A percentile compares a stretch with the other conserved stretches of the same genome.
phyloP scores from a whole-genome alignment of 2,888 invertebrate species.

The Tipula confusa region DNA sequence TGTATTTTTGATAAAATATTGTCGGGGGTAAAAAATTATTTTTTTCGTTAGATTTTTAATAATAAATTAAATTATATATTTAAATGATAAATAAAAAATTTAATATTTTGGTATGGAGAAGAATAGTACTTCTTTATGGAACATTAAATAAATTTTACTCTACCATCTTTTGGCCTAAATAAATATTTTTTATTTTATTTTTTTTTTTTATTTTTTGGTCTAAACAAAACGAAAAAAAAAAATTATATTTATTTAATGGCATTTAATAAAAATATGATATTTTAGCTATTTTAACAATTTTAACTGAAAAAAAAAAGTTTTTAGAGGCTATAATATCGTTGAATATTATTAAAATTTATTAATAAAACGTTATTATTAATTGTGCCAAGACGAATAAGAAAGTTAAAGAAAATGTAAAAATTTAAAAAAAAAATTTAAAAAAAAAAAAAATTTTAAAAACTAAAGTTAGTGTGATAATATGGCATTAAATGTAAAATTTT shows the following conservation, averaged over 20 bases:
- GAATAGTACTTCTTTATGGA: conserved; percentile 7
- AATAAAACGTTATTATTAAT: conserved; percentile 37
- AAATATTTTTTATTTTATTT: conserved; percentile 25
- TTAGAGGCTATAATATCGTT: conserved; percentile 32
- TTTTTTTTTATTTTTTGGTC: conserved; percentile 25
- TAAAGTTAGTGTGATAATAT: conserved; percentile 49
- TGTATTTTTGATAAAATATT: conserved; percentile 66
- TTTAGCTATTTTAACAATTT: conserved; percentile 25
- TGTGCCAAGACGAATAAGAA: conserved; percentile 49
- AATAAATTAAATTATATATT: conserved; percentile 39
- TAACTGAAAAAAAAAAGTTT: conserved; percentile 20
- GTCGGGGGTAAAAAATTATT: conserved; percentile 50
- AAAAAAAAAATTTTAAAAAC: conserved; percentile 41
- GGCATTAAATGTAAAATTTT: conserved; percentile 36
- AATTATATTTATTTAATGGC: conserved; percentile 20
- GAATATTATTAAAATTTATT: conserved; percentile 27
- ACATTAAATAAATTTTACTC: conserved; percentile 20
- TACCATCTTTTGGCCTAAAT: conserved; percentile 25
- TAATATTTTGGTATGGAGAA: conserved; percentile 25
- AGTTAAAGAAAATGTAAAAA: no score
- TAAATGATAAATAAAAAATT: conserved; percentile 32
- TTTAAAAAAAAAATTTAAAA: conserved; percentile 36
- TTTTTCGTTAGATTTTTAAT: conserved; percentile 54
- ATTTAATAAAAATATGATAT: conserved; percentile 8
- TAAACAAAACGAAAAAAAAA: conserved; percentile 37